phyloP scores from a whole-genome alignment of 2,797 vertebrate species.

The Myotis pilosus region DNA sequence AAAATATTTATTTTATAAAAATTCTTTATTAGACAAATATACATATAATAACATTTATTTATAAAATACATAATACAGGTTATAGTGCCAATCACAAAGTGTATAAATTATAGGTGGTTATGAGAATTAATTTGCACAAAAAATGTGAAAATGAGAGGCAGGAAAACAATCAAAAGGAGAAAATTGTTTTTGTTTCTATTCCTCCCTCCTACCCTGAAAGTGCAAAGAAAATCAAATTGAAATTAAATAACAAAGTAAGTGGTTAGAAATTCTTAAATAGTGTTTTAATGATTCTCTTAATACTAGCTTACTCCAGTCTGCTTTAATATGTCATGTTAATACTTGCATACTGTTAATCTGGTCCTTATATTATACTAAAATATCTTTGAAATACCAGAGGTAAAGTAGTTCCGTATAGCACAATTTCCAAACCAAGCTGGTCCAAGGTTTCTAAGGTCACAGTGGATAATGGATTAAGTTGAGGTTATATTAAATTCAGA shows the following conservation, averaged over 20 bases:
- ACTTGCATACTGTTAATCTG: not conserved
- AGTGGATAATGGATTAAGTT: constrained; percentile 18
- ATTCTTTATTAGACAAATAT: not conserved
- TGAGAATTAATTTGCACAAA: not conserved
- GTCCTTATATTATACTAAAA: constrained; percentile 18
- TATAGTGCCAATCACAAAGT: not conserved
- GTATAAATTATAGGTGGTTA: not conserved
- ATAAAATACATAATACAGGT: not conserved
- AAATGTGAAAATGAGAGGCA: not conserved
- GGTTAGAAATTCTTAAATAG: constrained; percentile 44
- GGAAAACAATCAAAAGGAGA: not conserved
- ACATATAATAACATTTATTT: not conserved
- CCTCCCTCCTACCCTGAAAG: not conserved
- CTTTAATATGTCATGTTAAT: constrained; percentile 67
- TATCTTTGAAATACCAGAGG: not conserved
- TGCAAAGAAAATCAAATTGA: constrained; percentile 25
- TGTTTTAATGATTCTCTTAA: not conserved
- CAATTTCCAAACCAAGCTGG: not conserved
- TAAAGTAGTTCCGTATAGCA: not conserved
- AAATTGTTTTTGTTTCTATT: not conserved
- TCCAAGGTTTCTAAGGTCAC: not conserved
- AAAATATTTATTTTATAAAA: not conserved
- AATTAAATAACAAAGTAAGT: constrained; percentile 61
- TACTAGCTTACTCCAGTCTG: constrained; percentile 65
- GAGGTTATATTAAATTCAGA: constrained; percentile 47